Conservation (phyloP, 2,797 vertebrate genomes). For the Pangasius sanitwongsei region DNA sequence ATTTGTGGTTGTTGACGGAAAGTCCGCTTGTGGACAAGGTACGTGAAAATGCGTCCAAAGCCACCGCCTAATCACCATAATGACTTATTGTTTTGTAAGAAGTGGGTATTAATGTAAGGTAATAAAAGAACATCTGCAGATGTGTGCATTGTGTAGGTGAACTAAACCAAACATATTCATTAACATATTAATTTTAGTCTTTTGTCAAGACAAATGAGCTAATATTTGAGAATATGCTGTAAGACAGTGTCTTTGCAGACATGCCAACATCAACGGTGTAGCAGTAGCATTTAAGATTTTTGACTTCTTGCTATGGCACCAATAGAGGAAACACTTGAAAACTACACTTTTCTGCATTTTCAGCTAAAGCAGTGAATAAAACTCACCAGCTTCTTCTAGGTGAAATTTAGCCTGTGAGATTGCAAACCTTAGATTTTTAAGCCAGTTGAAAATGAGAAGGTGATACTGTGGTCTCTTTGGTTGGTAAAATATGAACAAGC, state of each 20-base stretch:
- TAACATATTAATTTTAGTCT: background rate
- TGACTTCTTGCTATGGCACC: no score
- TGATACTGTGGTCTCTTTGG: background rate
- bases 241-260: background rate
- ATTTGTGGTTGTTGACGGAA: background rate
- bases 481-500: background rate
- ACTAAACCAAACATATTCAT: background rate
- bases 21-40: background rate
- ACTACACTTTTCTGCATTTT: background rate
- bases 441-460: background rate
- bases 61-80: background rate
- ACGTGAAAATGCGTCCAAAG: background rate
- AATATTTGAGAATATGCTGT: background rate
- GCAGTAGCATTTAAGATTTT: background rate
- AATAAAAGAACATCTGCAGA: background rate
- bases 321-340: background rate
- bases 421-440: background rate
- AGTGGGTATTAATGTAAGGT: background rate
- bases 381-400: background rate
- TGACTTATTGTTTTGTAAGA: background rate
- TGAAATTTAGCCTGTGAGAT: background rate
- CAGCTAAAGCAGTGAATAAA: background rate
- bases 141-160: background rate
- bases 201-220: background rate
- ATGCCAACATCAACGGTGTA: background rate